Conservation (phyloP, 2,888 invertebrate species). For the Drosophila melanosoma region DNA sequence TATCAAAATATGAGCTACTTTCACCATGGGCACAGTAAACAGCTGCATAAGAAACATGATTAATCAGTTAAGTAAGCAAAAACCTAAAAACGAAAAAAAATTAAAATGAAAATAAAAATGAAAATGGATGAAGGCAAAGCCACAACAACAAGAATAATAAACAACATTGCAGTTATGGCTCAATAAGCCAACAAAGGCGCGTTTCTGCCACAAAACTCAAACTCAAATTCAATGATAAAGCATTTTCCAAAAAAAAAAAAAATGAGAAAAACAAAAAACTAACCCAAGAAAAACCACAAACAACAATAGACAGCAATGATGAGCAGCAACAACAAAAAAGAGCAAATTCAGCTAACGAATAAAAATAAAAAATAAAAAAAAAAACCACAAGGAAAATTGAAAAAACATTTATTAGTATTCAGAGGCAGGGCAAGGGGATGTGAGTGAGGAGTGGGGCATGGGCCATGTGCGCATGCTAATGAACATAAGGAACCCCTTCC, state of each 20-base stretch:
- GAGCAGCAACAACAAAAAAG: slow-evolving; percentile 39
- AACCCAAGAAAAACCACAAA: slow-evolving; percentile 66
- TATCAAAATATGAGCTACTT: slow-evolving; percentile 67
- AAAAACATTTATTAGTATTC: slow-evolving; percentile 75
- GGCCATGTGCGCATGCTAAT: slow-evolving; percentile 58
- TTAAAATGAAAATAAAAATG: slow-evolving; percentile 34
- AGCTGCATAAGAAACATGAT: slow-evolving; percentile 67
- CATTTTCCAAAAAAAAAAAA: slow-evolving; percentile 48
- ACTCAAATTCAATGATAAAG: slow-evolving; percentile 54
- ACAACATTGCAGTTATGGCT: slow-evolving; percentile 76
- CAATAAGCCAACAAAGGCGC: slow-evolving; percentile 74
- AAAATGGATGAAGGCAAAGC: slow-evolving; percentile 47
- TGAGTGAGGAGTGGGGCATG: neutral
- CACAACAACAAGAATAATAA: slow-evolving; percentile 36
- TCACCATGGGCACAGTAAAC: slow-evolving; percentile 50
- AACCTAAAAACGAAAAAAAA: slow-evolving; percentile 13
- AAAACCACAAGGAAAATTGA: slow-evolving; percentile 71
- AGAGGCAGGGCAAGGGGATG: slow-evolving; percentile 9
- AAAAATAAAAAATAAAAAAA: slow-evolving; percentile 24
- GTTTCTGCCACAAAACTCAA: slow-evolving; percentile 40
- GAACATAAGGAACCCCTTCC: slow-evolving; percentile 51
- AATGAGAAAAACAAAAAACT: slow-evolving; percentile 1
- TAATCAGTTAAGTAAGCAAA: slow-evolving; percentile 72
- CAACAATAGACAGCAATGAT: slow-evolving; percentile 65
- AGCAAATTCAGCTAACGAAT: slow-evolving; percentile 31